These are phyloP conservation scores for Crotalus viridis DNA, from an alignment of 2,113 vertebrate species.

Conservation along the genomic window DNA sequence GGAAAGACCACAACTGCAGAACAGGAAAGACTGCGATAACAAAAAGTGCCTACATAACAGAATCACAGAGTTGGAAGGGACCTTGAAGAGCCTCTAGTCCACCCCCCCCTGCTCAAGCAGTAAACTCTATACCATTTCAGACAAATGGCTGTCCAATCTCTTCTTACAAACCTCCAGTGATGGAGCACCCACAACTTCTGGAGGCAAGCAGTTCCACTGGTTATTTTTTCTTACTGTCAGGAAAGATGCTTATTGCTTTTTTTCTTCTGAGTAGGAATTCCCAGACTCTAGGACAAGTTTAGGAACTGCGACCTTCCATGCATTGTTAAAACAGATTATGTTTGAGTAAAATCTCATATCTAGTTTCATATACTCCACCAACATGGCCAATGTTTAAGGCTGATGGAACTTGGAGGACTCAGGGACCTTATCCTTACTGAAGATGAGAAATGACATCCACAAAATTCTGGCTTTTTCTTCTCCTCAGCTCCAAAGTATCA, in stretches of 20 bases:
- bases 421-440: not conserved
- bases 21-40: not conserved
- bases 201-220: too few species aligned
- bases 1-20: not conserved
- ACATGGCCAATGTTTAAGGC: not conserved
- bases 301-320: not conserved
- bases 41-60: not conserved
- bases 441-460: not conserved
- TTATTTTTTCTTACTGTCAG: too few species aligned
- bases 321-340: too few species aligned
- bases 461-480: not conserved
- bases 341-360: too few species aligned
- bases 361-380: not conserved
- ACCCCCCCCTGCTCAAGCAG: not conserved
- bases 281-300: not conserved
- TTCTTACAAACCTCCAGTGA: too few species aligned
- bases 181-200: too few species aligned
- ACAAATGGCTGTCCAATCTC: too few species aligned
- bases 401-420: not conserved
- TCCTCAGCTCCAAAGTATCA: not conserved
- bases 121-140: too few species aligned
- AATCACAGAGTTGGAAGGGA: not conserved
- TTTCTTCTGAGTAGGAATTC: not conserved
- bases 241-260: not conserved
- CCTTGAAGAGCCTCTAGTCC: not conserved